Base-by-base conservation (phyloP, 2,888 invertebrate genomes). In the Falcaria lacertinaria region DNA sequence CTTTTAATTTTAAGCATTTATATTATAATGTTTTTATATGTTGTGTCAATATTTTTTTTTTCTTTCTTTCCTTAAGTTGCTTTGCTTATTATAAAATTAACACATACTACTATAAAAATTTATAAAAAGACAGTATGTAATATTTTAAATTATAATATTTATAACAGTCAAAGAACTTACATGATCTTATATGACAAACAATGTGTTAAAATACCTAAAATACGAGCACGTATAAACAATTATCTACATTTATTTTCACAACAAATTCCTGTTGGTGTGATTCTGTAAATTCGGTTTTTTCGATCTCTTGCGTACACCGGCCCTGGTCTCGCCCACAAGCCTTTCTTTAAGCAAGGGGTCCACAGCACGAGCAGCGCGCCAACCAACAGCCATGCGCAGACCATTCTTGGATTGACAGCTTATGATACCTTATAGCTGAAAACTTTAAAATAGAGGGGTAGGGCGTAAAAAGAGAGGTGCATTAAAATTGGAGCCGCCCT, bases 231-330 rank as follows among this genome's bases (percentile, higher is more conserved):
- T 40, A 8, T n/a, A n/a, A n/a, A n/a, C n/a, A 39, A 14, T 39
- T 41, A 45, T 38, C 17, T 47, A 43, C 64, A 66, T 32, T 47
- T 50, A 28, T 43, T 51, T 14, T 60, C 60, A 51, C 80, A 80
- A 48, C 81, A 81, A 17, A 61, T 49, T 13, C 72, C 68, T 0
- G 79, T 74, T 0, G 81, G 66, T 0, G 71, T 74, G 19, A 82
- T 73, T 19, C 55, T 54, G 43, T 69, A 82, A 4, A 77, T 39
- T 4, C 82, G 58, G 47, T 80, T 79, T 39, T 64, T 71, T 25
- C 82, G 64, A 41, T 82, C 82, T 39, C 61, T 73, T 1, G 80
- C 82, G 49, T 64, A 80, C 7, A 80, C 75, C 0, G 73, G 69
- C 0, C 68, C 70, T 0, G 64, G 64, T 1, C 48, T 34, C 0